phyloP scores from a whole-genome alignment of 2,888 invertebrate species.

The Pandemis cinnamomeana region DNA sequence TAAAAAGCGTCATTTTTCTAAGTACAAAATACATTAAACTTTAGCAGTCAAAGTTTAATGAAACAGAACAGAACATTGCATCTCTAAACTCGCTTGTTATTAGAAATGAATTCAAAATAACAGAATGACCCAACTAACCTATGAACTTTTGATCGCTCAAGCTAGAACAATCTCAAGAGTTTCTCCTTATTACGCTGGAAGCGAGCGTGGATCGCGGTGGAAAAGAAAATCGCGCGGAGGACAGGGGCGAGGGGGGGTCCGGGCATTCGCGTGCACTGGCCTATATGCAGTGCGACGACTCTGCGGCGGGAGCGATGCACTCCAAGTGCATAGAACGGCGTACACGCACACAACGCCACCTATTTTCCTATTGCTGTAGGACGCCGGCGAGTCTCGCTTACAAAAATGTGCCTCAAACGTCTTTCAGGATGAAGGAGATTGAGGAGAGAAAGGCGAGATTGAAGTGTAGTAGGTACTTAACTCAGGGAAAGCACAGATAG shows the following conservation, averaged over 20 bases:
- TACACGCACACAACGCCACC: slow-evolving; percentile 77
- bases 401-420: slow-evolving; percentile 71
- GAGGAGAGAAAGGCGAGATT: slow-evolving; percentile 41
- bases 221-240: slow-evolving; percentile 81
- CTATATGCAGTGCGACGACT: slow-evolving; percentile 85
- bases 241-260: slow-evolving; percentile 62
- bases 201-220: slow-evolving; percentile 69
- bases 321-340: slow-evolving; percentile 77
- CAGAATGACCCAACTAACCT: background rate
- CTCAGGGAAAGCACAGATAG: background rate
- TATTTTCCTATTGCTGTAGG: slow-evolving; percentile 72
- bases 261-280: slow-evolving; percentile 84
- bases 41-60: background rate
- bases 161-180: slow-evolving; percentile 70
- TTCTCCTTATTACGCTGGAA: slow-evolving; percentile 73
- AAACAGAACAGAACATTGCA: background rate
- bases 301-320: slow-evolving; percentile 84
- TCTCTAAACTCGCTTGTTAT: background rate
- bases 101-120: background rate
- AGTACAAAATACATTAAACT: background rate
- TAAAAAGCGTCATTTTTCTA: background rate
- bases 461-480: slow-evolving; percentile 6
- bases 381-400: slow-evolving; percentile 68
- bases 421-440: slow-evolving; percentile 70
- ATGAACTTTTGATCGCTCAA: slow-evolving; percentile 22